Evolutionary conservation across 2,113 vertebrate genomes (phyloP).

Genomic region (Emydocephalus ijimae): DNA sequence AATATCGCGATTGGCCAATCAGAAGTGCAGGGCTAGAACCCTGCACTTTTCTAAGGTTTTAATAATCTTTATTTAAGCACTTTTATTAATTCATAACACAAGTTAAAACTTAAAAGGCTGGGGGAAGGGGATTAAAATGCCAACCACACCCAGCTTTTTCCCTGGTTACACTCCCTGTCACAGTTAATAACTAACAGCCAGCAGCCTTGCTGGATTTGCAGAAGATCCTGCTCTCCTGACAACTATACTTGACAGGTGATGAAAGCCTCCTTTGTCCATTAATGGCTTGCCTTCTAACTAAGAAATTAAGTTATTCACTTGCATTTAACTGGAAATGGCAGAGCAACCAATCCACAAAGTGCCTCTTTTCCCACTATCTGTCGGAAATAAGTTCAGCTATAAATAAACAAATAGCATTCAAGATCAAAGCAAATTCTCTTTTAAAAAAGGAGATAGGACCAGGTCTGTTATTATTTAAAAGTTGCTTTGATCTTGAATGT

Average conservation of each 20-base stretch:
- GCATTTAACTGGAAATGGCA: not conserved
- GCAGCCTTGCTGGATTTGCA: not conserved
- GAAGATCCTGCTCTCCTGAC: not conserved
- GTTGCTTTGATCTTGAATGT: not conserved
- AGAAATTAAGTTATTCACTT: not conserved
- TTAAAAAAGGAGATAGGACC: not conserved
- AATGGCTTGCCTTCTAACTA: not conserved
- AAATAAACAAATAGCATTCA: not conserved
- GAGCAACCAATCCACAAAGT: not conserved
- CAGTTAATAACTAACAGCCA: not conserved
- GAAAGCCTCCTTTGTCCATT: not conserved
- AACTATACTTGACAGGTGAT: no score
- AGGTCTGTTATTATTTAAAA: not conserved
- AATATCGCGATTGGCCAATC: no score
- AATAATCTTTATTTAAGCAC: no score
- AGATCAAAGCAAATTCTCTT: not conserved
- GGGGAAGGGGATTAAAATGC: not conserved
- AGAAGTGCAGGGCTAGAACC: no score
- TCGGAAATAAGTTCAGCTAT: not conserved
- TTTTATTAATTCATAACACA: not conserved
- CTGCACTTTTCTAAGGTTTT: no score
- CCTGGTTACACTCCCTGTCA: not conserved
- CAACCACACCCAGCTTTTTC: not conserved
- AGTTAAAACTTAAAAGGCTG: not conserved
- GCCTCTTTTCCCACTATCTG: not conserved